Percentiles rank a stretch among this genome's conserved stretches.
Evolutionary conservation across 2,888 invertebrate genomes (phyloP).

Genomic region (Gastracanthus pulcherrimus): DNA sequence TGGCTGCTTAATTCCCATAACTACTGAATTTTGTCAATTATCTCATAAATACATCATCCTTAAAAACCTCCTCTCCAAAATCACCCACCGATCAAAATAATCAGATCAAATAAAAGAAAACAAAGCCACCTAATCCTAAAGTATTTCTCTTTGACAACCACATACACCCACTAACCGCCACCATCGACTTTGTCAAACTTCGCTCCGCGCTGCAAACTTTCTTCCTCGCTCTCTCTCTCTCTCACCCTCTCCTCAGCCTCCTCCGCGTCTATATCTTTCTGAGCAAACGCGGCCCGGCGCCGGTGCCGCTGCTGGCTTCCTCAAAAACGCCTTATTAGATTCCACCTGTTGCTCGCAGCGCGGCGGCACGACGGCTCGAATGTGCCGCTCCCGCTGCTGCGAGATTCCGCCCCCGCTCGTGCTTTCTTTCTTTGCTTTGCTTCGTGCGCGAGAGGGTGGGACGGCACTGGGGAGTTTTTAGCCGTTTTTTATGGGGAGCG

Average conservation of each 20-base stretch:
- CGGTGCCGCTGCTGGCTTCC: slow-evolving; percentile 29
- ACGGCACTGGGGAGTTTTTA: neutral
- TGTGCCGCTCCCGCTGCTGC: neutral
- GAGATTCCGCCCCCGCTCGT: slow-evolving; percentile 20
- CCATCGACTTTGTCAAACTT: too few relatives aligned
- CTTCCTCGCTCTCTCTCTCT: neutral
- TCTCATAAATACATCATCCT: too few relatives aligned
- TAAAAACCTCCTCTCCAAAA: too few relatives aligned
- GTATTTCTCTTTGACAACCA: too few relatives aligned
- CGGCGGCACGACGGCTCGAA: slow-evolving; percentile 3
- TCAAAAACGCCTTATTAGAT: slow-evolving; percentile 58
- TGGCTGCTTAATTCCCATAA: too few relatives aligned
- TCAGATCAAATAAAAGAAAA: too few relatives aligned
- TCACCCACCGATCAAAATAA: too few relatives aligned
- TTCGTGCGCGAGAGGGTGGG: neutral
- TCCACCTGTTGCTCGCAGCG: slow-evolving; percentile 54
- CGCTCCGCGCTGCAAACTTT: too few relatives aligned
- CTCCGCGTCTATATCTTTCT: slow-evolving; percentile 8
- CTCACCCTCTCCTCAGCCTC: neutral
- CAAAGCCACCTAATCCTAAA: neutral
- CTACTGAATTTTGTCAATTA: too few relatives aligned
- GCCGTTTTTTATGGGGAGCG: neutral
- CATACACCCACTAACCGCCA: too few relatives aligned
- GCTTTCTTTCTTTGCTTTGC: neutral
- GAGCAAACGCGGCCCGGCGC: neutral